Conservation (phyloP, 2,888 invertebrate species). For the Archips xylosteana region DNA sequence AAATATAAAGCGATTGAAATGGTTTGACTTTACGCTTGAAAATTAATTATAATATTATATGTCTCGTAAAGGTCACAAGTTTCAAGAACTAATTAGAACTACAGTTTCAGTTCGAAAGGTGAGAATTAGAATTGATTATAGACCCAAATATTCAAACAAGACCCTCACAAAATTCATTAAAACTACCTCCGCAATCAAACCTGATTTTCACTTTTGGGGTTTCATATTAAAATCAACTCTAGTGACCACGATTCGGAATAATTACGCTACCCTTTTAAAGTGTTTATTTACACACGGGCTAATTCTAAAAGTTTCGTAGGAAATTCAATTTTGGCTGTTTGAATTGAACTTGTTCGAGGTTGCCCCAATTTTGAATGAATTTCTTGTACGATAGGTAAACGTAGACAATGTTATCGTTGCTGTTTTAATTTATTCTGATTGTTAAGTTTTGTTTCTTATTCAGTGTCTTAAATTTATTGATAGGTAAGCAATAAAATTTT, state of each 20-base stretch:
- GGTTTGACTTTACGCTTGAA: neutral
- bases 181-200: constrained; percentile 29
- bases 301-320: constrained; percentile 21
- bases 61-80: neutral
- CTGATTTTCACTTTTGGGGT: constrained; percentile 28
- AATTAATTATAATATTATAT: neutral
- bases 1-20: neutral
- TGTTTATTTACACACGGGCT: constrained; percentile 34
- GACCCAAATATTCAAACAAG: constrained; percentile 10
- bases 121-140: constrained; percentile 20
- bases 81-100: constrained; percentile 6
- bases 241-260: constrained; percentile 30
- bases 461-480: too few relatives aligned
- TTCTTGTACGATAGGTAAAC: neutral
- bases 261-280: constrained; percentile 15
- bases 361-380: neutral
- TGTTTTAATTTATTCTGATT: neutral
- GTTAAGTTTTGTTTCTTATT: too few relatives aligned
- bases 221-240: constrained; percentile 29
- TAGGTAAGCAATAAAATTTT: too few relatives aligned
- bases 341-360: constrained; percentile 24
- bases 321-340: constrained; percentile 27
- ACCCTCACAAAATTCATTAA: constrained; percentile 33
- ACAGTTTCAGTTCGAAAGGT: neutral
- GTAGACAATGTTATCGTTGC: neutral